Percentiles rank a stretch among this genome's conserved stretches.
phyloP scores from a whole-genome alignment of 1,140 invertebrate species.

The Meloidogyne chitwoodi region DNA sequence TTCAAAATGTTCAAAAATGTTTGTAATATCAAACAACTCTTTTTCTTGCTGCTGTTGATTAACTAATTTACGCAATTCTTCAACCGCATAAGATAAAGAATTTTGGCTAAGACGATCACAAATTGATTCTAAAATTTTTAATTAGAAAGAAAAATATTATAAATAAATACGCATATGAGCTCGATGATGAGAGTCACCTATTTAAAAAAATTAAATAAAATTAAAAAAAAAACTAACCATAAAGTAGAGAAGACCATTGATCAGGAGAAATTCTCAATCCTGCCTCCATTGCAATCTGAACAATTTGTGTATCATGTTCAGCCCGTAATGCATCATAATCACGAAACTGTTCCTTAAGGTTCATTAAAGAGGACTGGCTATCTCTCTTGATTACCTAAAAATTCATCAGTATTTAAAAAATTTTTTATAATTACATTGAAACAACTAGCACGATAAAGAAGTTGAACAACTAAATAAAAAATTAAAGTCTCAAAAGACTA shows the following conservation, averaged over 20 bases:
- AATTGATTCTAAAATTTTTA: conserved; percentile 4
- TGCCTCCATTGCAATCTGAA: conserved; percentile 93
- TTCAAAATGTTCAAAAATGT: neutral
- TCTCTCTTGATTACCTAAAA: conserved; percentile 88
- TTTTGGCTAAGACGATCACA: conserved; percentile 1
- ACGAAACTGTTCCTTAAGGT: conserved; percentile 92
- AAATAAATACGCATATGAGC: conserved; percentile 7
- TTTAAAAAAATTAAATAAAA: neutral
- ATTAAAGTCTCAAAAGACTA: neutral
- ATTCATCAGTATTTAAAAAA: neutral
- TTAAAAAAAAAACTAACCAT: conserved; percentile 68
- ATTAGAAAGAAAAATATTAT: neutral
- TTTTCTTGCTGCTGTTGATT: neutral
- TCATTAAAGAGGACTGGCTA: conserved; percentile 95
- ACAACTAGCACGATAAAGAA: conserved; percentile 92
- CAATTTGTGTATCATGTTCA: conserved; percentile 65
- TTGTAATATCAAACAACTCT: conserved; percentile 10
- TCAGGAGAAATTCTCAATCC: conserved; percentile 92
- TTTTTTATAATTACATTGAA: conserved; percentile 76
- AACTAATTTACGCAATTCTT: conserved; percentile 11
- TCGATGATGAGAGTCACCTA: conserved; percentile 66
- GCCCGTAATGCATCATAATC: conserved; percentile 71
- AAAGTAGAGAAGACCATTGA: conserved; percentile 92
- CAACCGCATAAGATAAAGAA: conserved; percentile 1
- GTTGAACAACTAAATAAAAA: conserved; percentile 74